These are phyloP conservation scores for Bubo bubo DNA, from an alignment of 2,113 vertebrate genomes.

Conservation along the genomic window DNA sequence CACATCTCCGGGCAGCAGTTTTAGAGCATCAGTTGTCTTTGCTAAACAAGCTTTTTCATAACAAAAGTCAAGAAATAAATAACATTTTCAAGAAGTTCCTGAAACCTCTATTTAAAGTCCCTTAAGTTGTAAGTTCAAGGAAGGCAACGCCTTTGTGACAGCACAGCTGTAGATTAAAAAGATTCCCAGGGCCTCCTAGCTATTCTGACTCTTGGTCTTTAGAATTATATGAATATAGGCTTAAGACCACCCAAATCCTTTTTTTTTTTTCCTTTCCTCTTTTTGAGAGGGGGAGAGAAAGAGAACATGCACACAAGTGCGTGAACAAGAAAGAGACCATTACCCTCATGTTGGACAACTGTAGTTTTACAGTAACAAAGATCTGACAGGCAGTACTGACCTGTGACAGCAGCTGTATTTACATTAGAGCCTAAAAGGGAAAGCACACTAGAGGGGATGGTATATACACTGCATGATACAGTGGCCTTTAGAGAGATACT, in stretches of 20 bases:
- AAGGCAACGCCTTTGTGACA: constrained; percentile 22
- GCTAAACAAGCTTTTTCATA: constrained; percentile 8
- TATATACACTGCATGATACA: not conserved
- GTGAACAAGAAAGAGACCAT: not conserved
- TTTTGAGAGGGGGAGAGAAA: not conserved
- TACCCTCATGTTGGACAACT: not conserved
- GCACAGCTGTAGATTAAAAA: constrained; percentile 50
- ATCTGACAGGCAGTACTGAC: not conserved
- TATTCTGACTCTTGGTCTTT: constrained; percentile 29
- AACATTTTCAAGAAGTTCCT: constrained; percentile 33
- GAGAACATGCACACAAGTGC: not conserved
- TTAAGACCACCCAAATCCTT: constrained; percentile 56
- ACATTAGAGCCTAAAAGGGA: constrained; percentile 7
- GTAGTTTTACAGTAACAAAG: constrained; percentile 47
- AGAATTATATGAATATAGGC: constrained; percentile 49
- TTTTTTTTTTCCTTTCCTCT: not conserved
- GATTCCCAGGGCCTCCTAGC: constrained; percentile 16
- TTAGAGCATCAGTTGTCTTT: not conserved
- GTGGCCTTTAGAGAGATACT: not conserved
- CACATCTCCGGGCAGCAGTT: not conserved
- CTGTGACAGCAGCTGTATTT: constrained; percentile 59
- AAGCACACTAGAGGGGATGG: not conserved
- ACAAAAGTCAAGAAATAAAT: constrained; percentile 58
- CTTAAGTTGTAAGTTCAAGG: constrained; percentile 38
- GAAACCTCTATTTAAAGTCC: constrained; percentile 48